Base-by-base conservation (phyloP, 2,797 vertebrate genomes). In the Prunella strophiata region DNA sequence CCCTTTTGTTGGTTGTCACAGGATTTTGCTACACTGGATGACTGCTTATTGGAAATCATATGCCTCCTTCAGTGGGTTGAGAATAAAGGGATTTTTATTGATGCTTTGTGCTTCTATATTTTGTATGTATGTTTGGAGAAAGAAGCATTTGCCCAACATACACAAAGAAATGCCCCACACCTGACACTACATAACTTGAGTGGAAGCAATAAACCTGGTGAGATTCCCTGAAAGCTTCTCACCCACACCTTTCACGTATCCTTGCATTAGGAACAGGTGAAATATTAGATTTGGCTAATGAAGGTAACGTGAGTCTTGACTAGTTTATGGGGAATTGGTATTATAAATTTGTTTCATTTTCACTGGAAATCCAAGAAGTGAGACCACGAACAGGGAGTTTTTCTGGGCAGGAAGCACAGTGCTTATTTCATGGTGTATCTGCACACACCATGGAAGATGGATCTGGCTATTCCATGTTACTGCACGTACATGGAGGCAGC, bases 401-500 rank as follows among this genome's bases (percentile, higher is more conserved):
- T 27, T 26, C 13, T 61, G 65, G 21, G 36, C 55, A 71, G 76
- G 36, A 75, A 63, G 26, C 0, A 0, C 26, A 55, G 38, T 25
- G 10, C 18, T 57, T 47, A 23, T 75, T 88, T 81, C 58, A 14
- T 17, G 58, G 27, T 40, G 5, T 30, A 32, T n/a, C 72, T 45
- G 17, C 67, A 11, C 7, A 13, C 17, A 7, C 30, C 38, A 32
- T 16, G 27, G 62, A 83, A 86, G 62, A 22, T 2, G 30, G 20
- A 61, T 34, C 18, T 3, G 0, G 43, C 30, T 71, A 27, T 43
- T 63, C 57, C 5, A 0, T 43, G 78, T 47, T 36, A 12, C 52
- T 0, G 0, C 57, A 43, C 15, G 4, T 4, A 8, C 4, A 2
- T 0, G 7, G 71, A 65, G 75, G 17, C 2, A 11, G 34, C 16